These are phyloP conservation scores for Xiphophorus birchmanni DNA, from an alignment of 2,797 vertebrate genomes.

Conservation along the genomic window DNA sequence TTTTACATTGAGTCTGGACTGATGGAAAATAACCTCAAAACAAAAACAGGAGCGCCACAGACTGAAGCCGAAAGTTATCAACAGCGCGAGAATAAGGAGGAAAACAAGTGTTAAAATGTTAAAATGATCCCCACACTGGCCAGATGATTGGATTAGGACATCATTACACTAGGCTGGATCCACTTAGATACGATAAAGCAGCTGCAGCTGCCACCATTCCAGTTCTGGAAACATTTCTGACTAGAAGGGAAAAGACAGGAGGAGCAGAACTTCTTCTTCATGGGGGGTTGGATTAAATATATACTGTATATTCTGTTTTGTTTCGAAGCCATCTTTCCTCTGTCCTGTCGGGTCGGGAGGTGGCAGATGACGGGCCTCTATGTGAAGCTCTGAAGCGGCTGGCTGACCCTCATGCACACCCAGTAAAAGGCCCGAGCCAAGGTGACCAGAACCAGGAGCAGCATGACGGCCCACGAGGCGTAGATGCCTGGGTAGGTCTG, in stretches of 20 bases:
- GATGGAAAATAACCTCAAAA: not conserved
- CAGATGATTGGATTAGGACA: constrained; percentile 69
- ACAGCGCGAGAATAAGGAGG: constrained; percentile 15
- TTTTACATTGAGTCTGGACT: constrained; percentile 35
- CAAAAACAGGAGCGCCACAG: constrained; percentile 37
- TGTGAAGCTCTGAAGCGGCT: constrained; percentile 92
- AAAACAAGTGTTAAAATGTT: constrained; percentile 44
- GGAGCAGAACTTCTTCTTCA: constrained; percentile 45
- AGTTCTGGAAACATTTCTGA: constrained; percentile 64
- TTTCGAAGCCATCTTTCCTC: constrained; percentile 60
- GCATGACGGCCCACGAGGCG: constrained; percentile 87
- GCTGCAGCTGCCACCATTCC: constrained; percentile 45
- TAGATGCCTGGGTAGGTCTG: constrained; percentile 88
- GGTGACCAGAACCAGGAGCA: constrained; percentile 86
- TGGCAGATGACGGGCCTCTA: constrained; percentile 53
- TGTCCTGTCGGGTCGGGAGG: constrained; percentile 33
- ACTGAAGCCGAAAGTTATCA: constrained; percentile 42
- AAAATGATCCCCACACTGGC: constrained; percentile 72
- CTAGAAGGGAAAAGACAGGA: constrained; percentile 52
- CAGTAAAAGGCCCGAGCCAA: constrained; percentile 91
- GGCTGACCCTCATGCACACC: constrained; percentile 94
- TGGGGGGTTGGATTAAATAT: constrained; percentile 64
- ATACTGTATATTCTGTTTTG: constrained; percentile 52
- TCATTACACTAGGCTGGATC: constrained; percentile 67
- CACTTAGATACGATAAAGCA: constrained; percentile 57